Percentiles rank a stretch among this genome's conserved stretches.
These are phyloP conservation scores for Cotesia vestalis DNA, from an alignment of 1,140 invertebrate species.

Conservation along the genomic window DNA sequence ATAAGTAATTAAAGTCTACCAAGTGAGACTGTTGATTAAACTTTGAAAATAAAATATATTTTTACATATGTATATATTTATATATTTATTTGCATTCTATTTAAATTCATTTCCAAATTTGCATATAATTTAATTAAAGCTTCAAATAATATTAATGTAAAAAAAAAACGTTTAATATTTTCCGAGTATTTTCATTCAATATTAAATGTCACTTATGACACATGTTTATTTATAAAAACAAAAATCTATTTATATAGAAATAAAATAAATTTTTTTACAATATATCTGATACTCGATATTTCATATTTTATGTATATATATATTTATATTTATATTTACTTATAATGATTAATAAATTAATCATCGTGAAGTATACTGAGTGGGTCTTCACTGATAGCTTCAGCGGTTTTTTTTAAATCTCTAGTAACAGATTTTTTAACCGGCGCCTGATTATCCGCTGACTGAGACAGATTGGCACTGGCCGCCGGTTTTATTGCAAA, in stretches of 20 bases:
- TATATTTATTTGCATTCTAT: constrained; percentile 1
- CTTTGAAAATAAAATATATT: constrained; percentile 2
- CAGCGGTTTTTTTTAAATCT: constrained; percentile 60
- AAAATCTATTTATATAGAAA: constrained; percentile 9
- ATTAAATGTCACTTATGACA: not conserved
- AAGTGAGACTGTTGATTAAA: not conserved
- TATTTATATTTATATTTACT: constrained; percentile 20
- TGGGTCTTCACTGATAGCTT: constrained; percentile 60
- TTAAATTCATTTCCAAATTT: constrained; percentile 7
- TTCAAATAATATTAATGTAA: constrained; percentile 19
- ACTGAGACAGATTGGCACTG: constrained; percentile 16
- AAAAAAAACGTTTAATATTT: not conserved
- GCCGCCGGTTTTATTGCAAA: constrained; percentile 46
- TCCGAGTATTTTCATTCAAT: constrained; percentile 10
- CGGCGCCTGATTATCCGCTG: constrained; percentile 34
- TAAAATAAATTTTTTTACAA: constrained; percentile 20
- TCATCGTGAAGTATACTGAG: constrained; percentile 57
- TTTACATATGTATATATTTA: constrained; percentile 31
- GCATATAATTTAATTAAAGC: constrained; percentile 26
- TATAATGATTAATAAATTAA: constrained; percentile 40
- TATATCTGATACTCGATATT: constrained; percentile 1
- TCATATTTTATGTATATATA: constrained; percentile 4
- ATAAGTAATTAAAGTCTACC: no score
- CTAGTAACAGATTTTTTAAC: constrained; percentile 54
- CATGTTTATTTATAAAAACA: not conserved